A percentile compares a stretch with the other conserved stretches of the same genome.
Evolutionary conservation across 2,888 invertebrate genomes (phyloP).

Genomic region (Mesorhabditis sp.): DNA sequence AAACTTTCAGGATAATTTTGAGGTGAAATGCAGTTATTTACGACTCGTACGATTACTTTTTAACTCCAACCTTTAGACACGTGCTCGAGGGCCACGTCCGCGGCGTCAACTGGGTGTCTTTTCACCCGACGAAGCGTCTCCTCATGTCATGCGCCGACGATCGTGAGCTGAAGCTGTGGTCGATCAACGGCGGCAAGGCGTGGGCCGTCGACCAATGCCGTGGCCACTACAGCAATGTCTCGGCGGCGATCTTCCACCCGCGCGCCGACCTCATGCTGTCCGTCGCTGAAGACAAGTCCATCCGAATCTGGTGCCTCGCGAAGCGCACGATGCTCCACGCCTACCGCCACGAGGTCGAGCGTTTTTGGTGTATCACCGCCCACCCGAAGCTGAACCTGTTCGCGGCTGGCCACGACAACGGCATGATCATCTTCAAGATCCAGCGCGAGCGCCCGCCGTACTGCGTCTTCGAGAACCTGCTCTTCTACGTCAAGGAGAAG

Average conservation of each 20-base stretch:
- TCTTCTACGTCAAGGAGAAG: slow-evolving; percentile 93
- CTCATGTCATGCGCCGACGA: slow-evolving; percentile 99
- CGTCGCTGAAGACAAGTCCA: slow-evolving; percentile 94
- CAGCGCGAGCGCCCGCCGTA: slow-evolving; percentile 87
- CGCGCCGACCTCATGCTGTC: slow-evolving; percentile 87
- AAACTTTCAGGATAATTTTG: no score
- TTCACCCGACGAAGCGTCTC: slow-evolving; percentile 87
- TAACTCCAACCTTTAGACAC: slow-evolving; percentile 37
- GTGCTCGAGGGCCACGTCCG: slow-evolving; percentile 77
- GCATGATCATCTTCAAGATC: slow-evolving; percentile 81
- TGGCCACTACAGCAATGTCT: slow-evolving; percentile 99
- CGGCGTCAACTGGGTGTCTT: slow-evolving; percentile 97
- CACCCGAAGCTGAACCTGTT: slow-evolving; percentile 93
- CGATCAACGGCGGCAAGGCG: slow-evolving; percentile 70
- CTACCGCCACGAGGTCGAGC: slow-evolving; percentile 66
- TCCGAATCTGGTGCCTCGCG: slow-evolving; percentile 97
- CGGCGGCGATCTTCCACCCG: slow-evolving; percentile 93
- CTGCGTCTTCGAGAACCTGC: slow-evolving; percentile 83
- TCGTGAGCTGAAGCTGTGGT: slow-evolving; percentile 91
- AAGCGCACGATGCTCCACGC: slow-evolving; percentile 86
- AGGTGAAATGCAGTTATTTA: no score
- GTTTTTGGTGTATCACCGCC: slow-evolving; percentile 93
- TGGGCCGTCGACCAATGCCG: slow-evolving; percentile 86
- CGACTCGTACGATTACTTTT: no score
- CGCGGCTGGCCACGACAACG: slow-evolving; percentile 96